phyloP scores from a whole-genome alignment of 1,140 invertebrate species.

The Eumaeus atala region DNA sequence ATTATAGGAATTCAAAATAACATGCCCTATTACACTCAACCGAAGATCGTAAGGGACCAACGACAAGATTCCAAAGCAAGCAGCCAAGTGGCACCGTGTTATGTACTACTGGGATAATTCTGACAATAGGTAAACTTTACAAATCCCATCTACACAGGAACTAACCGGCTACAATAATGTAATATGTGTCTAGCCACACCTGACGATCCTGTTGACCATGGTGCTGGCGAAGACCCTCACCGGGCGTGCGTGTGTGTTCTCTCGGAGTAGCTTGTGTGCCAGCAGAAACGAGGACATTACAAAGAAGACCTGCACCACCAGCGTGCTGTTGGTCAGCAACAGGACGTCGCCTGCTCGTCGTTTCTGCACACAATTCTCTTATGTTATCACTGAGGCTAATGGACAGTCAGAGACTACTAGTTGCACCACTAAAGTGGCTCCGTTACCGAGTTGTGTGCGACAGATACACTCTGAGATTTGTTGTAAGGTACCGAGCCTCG shows the following conservation, averaged over 20 bases:
- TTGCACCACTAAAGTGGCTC: background rate
- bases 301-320: conserved; percentile 66
- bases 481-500: no score
- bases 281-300: conserved; percentile 59
- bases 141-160: no score
- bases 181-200: conserved; percentile 28
- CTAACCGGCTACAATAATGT: no score
- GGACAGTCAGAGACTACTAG: background rate
- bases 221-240: conserved; percentile 41
- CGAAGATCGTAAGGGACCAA: no score
- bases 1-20: no score
- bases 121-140: no score
- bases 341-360: conserved; percentile 41
- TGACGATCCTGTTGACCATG: conserved; percentile 56
- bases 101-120: no score
- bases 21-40: no score
- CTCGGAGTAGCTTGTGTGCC: conserved; percentile 52
- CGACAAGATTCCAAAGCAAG: no score
- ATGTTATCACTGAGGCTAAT: conserved; percentile 9
- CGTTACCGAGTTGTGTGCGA: no score
- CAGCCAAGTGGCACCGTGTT: background rate
- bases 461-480: no score
- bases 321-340: conserved; percentile 55
- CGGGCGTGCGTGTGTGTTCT: conserved; percentile 23
- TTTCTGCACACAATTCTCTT: conserved; percentile 27